Percentiles rank a stretch among this genome's conserved stretches.
Evolutionary conservation across 2,888 invertebrate species (phyloP).

Genomic region (Morinoia aosen): DNA sequence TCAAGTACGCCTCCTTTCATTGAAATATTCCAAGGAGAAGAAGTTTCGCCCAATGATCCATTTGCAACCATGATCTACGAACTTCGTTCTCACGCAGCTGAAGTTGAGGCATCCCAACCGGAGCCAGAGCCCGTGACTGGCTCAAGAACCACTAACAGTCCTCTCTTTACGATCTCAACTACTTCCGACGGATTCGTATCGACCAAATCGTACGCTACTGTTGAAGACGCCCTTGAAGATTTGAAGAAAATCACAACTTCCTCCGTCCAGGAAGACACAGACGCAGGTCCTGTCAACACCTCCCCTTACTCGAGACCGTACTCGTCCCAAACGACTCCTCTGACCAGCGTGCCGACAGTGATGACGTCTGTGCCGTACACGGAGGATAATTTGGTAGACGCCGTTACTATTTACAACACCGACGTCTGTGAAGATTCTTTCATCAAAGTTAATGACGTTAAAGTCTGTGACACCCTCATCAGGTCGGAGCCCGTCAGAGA

Average conservation of each 20-base stretch:
- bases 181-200: constrained; percentile 20
- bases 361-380: not conserved
- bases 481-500: constrained; percentile 18
- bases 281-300: not conserved
- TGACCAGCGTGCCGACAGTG: constrained; percentile 27
- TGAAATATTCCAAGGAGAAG: not conserved
- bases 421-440: constrained; percentile 21
- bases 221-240: constrained; percentile 21
- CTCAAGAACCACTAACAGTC: not conserved
- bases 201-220: constrained; percentile 41
- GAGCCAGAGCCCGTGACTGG: not conserved
- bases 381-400: constrained; percentile 5
- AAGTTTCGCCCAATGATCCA: not conserved
- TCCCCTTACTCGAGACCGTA: not conserved
- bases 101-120: not conserved
- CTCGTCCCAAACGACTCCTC: not conserved
- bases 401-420: not conserved
- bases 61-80: constrained; percentile 21
- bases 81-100: not conserved
- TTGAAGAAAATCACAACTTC: constrained; percentile 30
- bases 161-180: constrained; percentile 41
- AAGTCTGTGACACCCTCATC: constrained; percentile 22
- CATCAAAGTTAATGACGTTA: constrained; percentile 39
- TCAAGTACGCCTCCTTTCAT: not conserved
- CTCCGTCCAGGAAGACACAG: not conserved